Base-by-base conservation (phyloP, 30 jellyfish, hydroid and myxozoan species). In the Morbakka virulenta region DNA sequence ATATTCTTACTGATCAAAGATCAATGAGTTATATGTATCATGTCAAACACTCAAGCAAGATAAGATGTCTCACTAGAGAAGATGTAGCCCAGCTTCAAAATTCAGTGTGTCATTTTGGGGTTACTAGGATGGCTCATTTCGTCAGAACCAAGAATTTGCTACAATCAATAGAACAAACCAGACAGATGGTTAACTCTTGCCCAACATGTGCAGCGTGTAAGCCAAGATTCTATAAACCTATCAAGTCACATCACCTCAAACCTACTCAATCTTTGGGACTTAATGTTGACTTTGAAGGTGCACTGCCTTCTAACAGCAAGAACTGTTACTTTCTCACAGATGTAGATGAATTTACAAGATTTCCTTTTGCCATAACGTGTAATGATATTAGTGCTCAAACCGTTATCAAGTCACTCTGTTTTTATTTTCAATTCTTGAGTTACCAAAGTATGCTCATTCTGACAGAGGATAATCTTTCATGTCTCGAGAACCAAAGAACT, bases 31-130 rank as follows among this genome's bases (percentile, higher is more conserved):
- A 76, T 74, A 77, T 85, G 95, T 77, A 35, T 49, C 74, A 78
- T 68, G 78, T 66, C 71, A 79, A 91, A 33, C 79, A 35, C 28
- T 76, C 79, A 33, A 26, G 87, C 66, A 85, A 85, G 53, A 78
- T 85, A n/a, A 28, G 86, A 48, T 85, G 95, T 94, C 75, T n/a
- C n/a, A n/a, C n/a, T n/a, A n/a, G n/a, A n/a, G 33, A 64, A 13
- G 11, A 73, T 21, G 34, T 77, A 20, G 21, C 13, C 0, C 22
- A 64, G 6, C 35, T 77, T n/a, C 88, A 77, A 25, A 64, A 33
- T 11, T 30, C 78, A 14, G 25, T 62, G 0, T 77, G 88, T 35
- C 89, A 77, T 66, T 87, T 35, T 65, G 77, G 87, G 0, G 1
- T 65, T 14, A 68, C 90, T 6, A 28, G 90, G 0, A 13, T 76